Percentiles rank a stretch among this genome's conserved stretches.
These are phyloP conservation scores for Cephus pygmeus DNA, from an alignment of 2,888 invertebrate genomes.

Conservation along the genomic window DNA sequence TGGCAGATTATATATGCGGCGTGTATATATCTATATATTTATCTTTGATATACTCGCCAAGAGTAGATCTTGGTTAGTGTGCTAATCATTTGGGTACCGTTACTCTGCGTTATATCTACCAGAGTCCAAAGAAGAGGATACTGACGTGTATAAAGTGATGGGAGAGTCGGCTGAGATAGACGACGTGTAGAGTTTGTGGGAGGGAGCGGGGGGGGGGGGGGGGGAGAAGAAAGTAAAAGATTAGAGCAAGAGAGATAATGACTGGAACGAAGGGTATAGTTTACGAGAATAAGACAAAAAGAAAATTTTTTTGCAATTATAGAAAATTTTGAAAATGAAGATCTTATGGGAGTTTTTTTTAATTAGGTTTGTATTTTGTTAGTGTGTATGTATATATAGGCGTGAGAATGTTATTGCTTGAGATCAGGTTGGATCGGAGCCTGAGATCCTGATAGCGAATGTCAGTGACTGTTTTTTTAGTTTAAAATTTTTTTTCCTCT, in stretches of 20 bases:
- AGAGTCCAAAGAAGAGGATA: constrained; percentile 2
- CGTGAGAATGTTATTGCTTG: too few species aligned
- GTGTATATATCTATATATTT: not conserved
- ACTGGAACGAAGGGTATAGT: too few species aligned
- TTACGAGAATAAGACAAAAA: not conserved
- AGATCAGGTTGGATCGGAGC: not conserved
- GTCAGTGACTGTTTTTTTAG: not conserved
- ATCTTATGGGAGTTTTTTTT: not conserved
- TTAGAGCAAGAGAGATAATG: not conserved
- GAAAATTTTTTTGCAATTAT: not conserved
- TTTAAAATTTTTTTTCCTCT: not conserved
- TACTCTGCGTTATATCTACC: constrained; percentile 22
- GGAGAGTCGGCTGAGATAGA: not conserved
- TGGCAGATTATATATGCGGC: not conserved
- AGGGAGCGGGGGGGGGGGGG: too few species aligned
- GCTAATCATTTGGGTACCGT: constrained; percentile 42
- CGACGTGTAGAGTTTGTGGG: not conserved
- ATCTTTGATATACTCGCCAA: not conserved
- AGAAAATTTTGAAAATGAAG: not conserved
- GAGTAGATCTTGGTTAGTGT: constrained; percentile 45
- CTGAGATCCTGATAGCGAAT: not conserved
- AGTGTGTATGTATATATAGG: too few species aligned
- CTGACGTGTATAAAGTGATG: not conserved
- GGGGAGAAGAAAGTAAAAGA: not conserved
- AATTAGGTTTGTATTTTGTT: not conserved